Evolutionary conservation across 2,797 vertebrate species (phyloP).

Genomic region (Acridotheres tristis): DNA sequence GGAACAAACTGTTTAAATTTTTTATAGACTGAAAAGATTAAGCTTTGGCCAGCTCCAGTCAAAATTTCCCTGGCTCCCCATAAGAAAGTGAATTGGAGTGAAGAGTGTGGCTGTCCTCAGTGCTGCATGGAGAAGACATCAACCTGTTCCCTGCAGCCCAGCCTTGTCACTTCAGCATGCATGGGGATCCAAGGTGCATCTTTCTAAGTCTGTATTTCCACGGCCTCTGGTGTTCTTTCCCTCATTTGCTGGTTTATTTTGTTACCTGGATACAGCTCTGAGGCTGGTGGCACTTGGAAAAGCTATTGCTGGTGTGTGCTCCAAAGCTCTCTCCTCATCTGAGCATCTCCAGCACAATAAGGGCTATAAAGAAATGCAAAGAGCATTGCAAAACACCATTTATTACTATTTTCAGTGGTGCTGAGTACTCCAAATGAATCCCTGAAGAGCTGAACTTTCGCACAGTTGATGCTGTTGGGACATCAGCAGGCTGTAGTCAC

Average conservation of each 20-base stretch:
- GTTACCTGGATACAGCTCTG: slow-evolving; percentile 2
- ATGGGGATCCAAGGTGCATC: slow-evolving; percentile 6
- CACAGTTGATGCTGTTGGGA: not conserved
- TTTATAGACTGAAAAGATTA: slow-evolving; percentile 56
- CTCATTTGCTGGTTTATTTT: slow-evolving; percentile 35
- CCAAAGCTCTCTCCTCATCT: not conserved
- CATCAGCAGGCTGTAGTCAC: not conserved
- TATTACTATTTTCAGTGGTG: not conserved
- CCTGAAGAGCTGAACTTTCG: not conserved
- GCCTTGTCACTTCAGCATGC: slow-evolving; percentile 24
- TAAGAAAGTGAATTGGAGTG: slow-evolving; percentile 45
- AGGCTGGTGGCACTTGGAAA: not conserved
- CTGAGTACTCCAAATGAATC: not conserved
- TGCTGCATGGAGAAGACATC: not conserved
- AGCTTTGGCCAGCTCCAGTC: not conserved
- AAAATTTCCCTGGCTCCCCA: slow-evolving; percentile 51
- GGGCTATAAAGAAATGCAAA: slow-evolving; percentile 13
- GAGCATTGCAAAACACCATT: not conserved
- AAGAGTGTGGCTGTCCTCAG: not conserved
- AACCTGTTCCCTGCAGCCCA: slow-evolving; percentile 4
- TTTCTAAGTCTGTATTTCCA: not conserved
- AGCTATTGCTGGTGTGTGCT: not conserved
- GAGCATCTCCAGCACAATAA: not conserved
- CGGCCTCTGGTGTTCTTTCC: not conserved
- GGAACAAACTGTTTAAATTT: slow-evolving; percentile 42